A percentile compares a stretch with the other conserved stretches of the same genome.
Conservation (phyloP, 2,888 invertebrate genomes). For the Caenorhabditis japonica region DNA sequence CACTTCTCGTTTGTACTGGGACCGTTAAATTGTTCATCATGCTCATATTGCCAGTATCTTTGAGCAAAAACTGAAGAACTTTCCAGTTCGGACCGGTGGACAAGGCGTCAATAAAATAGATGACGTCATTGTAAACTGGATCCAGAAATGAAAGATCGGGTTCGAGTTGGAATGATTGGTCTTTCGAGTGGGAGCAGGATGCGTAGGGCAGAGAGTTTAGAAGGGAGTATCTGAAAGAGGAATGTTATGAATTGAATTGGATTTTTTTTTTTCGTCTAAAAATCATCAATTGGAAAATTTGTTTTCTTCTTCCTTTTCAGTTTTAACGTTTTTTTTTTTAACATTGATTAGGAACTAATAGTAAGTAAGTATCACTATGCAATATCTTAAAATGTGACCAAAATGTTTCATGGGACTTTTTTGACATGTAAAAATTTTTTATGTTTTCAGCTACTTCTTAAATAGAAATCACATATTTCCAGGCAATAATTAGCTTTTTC, state of each 20-base stretch:
- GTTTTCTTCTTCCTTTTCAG: too few relatives aligned
- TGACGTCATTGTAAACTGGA: slow-evolving; percentile 63
- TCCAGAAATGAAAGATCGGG: slow-evolving; percentile 64
- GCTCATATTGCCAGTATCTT: slow-evolving; percentile 56
- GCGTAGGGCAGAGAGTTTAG: slow-evolving; percentile 67
- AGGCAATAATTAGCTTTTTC: too few relatives aligned
- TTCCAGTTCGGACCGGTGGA: slow-evolving; percentile 65
- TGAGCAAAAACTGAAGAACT: slow-evolving; percentile 66
- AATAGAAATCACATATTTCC: too few relatives aligned
- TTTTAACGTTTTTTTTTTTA: too few relatives aligned
- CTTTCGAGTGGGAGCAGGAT: slow-evolving; percentile 64
- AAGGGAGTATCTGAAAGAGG: slow-evolving; percentile 66
- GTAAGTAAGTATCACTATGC: too few relatives aligned
- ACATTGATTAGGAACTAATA: too few relatives aligned
- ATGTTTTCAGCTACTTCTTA: too few relatives aligned
- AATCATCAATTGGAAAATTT: too few relatives aligned
- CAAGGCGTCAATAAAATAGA: slow-evolving; percentile 70
- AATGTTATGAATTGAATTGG: not conserved
- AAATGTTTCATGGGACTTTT: too few relatives aligned
- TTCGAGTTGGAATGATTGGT: slow-evolving; percentile 50
- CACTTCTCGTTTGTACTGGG: slow-evolving; percentile 24
- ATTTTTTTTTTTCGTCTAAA: too few relatives aligned
- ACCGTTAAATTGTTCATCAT: slow-evolving; percentile 66
- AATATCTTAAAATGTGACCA: too few relatives aligned
- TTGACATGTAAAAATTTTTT: too few relatives aligned